Evolutionary conservation across 2,888 invertebrate genomes (phyloP), one percentile per base, ranked within the genome.

Genomic region (Phortica okadai): DNA sequence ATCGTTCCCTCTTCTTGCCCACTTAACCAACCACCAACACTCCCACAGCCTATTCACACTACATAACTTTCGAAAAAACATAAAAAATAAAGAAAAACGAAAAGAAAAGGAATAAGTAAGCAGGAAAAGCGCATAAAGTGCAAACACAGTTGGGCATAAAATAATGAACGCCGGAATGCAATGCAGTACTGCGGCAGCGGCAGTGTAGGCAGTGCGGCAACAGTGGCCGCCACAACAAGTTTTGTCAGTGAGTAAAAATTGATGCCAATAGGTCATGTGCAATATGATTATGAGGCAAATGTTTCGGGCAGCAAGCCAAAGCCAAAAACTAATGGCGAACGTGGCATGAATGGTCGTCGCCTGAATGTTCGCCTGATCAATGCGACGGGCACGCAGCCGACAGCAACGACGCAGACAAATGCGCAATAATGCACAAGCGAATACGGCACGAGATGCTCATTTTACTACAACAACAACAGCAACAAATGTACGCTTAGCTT

Each of bases 261-360:
- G 69, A 69, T 69, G 69, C 69, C 69, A 69, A 69, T 69, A 69
- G 69, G 69, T 69, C 69, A 69, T 45, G 69, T 69, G 69, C 69
- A 69, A 69, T 69, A 69, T 69, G 69, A 69, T 69, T 69, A 69
- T 69, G 45, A 44, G 69, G 45, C 44, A 67, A 67, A 67, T 67
- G 67, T n/a, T 33, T 67, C 69, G 45, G 69, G 69, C 45, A 25
- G 50, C 69, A 69, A 42, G 67, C 44, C 41, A 42, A 3, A 45
- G 45, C 6, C 45, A 45, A 45, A 45, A 45, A 45, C 1, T 45
- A 45, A 45, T 45, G 6, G 6, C 45, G 45, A 45, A 10, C 21
- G 8, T 62, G 16, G 62, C 62, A 64, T 45, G 45, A 45, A 45
- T 45, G 45, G 45, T 10, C 45, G 45, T 8, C 45, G 7, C 7